Evolutionary conservation across 1,140 invertebrate species (phyloP).

Genomic region (Orchesella cincta): DNA sequence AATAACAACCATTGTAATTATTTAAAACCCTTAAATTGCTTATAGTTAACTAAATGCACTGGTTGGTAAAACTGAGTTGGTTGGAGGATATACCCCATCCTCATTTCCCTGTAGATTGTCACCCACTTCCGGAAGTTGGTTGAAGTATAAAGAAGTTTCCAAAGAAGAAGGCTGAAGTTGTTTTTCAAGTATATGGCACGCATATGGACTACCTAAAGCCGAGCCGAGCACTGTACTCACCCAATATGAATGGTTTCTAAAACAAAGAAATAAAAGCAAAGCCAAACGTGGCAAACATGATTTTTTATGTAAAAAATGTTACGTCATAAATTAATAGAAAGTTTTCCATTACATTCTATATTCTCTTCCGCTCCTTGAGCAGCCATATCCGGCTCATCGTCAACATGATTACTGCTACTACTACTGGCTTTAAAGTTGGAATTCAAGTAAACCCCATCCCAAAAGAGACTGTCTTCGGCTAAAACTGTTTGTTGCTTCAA

Average conservation of each 20-base stretch:
- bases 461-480: neutral
- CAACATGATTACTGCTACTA: neutral
- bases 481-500: conserved; percentile 28
- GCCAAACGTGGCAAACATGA: too few species aligned
- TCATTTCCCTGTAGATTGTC: neutral
- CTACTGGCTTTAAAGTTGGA: neutral
- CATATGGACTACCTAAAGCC: conserved; percentile 22
- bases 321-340: too few species aligned
- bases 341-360: too few species aligned
- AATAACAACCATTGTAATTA: neutral
- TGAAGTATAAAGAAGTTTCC: neutral
- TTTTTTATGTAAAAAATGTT: too few species aligned
- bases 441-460: neutral
- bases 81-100: neutral
- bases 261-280: neutral
- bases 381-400: too few species aligned
- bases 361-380: too few species aligned
- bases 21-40: neutral
- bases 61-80: neutral
- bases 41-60: conserved; percentile 10
- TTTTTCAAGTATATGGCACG: conserved; percentile 36
- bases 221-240: conserved; percentile 38
- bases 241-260: conserved; percentile 24
- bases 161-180: neutral
- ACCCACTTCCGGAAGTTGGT: neutral